phyloP scores from a whole-genome alignment of 2,113 vertebrate species.

The Plecturocebus donacophilus region DNA sequence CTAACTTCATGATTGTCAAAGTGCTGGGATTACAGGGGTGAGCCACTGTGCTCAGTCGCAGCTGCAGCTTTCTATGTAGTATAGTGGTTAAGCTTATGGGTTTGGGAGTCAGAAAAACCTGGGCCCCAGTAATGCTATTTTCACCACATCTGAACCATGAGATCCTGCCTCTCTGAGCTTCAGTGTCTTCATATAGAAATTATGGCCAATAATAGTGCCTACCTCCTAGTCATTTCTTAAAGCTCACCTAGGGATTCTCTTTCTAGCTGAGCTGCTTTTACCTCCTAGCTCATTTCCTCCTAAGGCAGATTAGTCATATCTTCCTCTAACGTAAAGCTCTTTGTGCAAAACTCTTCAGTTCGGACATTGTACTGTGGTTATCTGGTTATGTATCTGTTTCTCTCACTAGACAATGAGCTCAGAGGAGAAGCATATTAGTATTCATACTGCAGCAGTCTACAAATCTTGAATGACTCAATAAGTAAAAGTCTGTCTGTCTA shows the following conservation, averaged over 20 bases:
- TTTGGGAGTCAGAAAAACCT: neutral
- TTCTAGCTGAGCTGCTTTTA: neutral
- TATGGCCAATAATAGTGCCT: neutral
- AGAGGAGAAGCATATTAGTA: neutral
- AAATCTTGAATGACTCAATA: neutral
- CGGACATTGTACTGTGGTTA: too few species aligned
- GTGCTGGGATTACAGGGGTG: too few species aligned
- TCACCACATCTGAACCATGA: neutral
- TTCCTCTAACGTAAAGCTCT: neutral
- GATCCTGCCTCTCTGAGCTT: neutral
- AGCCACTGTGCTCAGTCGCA: fast-evolving
- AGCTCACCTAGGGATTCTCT: too few species aligned
- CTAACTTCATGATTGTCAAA: too few species aligned
- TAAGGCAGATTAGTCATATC: neutral
- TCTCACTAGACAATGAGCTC: neutral
- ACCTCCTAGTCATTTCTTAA: neutral
- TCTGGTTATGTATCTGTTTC: neutral
- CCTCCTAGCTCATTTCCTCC: neutral
- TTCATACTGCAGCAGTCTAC: neutral
- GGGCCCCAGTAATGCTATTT: neutral
- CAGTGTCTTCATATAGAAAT: neutral
- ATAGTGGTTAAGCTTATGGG: neutral
- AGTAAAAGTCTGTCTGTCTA: neutral
- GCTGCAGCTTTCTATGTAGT: neutral
- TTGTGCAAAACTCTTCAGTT: neutral